Evolutionary conservation across 2,888 invertebrate genomes (phyloP).

Genomic region (Lottia scabra): DNA sequence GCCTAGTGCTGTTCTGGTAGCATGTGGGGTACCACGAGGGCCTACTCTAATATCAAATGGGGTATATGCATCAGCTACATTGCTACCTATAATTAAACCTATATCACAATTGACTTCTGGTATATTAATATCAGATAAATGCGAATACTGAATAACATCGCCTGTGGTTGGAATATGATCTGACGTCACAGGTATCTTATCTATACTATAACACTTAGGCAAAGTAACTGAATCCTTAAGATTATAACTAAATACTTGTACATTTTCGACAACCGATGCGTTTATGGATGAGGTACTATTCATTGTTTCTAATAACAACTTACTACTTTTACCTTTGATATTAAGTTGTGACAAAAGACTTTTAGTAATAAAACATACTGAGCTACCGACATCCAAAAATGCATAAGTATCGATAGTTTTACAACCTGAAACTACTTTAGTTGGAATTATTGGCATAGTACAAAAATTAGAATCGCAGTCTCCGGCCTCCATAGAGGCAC

Average conservation of each 20-base stretch:
- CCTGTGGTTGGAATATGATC: conserved; percentile 10
- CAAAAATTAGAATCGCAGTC: too few relatives aligned
- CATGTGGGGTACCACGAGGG: conserved; percentile 14
- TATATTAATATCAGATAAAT: conserved; percentile 8
- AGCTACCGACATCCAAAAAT: too few relatives aligned
- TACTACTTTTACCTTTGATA: too few relatives aligned
- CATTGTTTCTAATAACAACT: too few relatives aligned
- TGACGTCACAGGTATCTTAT: conserved; percentile 10
- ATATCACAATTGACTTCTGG: conserved; percentile 11
- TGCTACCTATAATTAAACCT: conserved; percentile 15
- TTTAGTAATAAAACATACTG: too few relatives aligned
- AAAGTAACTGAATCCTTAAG: background rate
- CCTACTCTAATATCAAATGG: background rate
- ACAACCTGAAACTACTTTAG: too few relatives aligned
- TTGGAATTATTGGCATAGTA: too few relatives aligned
- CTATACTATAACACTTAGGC: conserved; percentile 8
- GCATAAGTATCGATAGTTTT: too few relatives aligned
- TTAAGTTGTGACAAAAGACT: too few relatives aligned
- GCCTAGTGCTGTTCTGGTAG: conserved; percentile 11
- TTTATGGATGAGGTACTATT: background rate
- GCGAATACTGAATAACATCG: conserved; percentile 9
- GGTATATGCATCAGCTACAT: conserved; percentile 15
- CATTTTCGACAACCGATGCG: conserved; percentile 1
- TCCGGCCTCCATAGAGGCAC: too few relatives aligned
- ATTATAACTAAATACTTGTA: background rate